Evolutionary conservation across 2,888 invertebrate species (phyloP), one percentile per base, ranked within the genome.

Genomic region (Tetrapedia diversipes): DNA sequence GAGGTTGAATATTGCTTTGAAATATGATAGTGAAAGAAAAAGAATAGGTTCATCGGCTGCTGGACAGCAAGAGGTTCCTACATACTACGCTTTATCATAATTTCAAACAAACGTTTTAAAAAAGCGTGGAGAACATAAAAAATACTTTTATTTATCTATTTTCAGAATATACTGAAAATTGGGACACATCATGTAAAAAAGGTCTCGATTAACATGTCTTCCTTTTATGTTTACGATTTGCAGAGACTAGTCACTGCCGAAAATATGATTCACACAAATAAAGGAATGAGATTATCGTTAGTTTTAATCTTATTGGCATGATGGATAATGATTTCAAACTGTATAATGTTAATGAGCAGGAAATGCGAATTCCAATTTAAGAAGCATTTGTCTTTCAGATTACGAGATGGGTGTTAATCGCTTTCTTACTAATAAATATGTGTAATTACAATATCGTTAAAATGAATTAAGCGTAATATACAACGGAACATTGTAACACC

Each of bases 21-120:
- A n/a, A 60, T 69, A 72, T 47, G 27, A 59, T n/a, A 43, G 24
- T 66, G 60, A 14, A 39, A 45, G 27, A 19, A 59, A 32, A 66
- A 29, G 16, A 43, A 64, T 69, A 75, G 64, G 67, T 71, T 73
- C 59, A 56, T 77, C 66, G 61, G 78, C 83, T 85, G 84, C 83
- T 81, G 85, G 83, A 72, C 82, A 54, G 82, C 67, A 67, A 69
- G 69, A 64, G 59, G 53, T 75, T 75, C 76, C 70, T 70, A 70
- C 41, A 34, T 2, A 27, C 68, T 37, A 45, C 8, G 54, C 68
- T 65, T 73, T 57, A 73, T 34, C 49, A 47, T 45, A 41, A 57
- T 64, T 66, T 69, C 43, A 24, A n/a, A 19, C 37, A 24, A 47
- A 61, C 24, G 8, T 53, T 51, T 56, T 29, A n/a, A 54, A 34